Base-by-base conservation (phyloP, 1,140 invertebrate species). In the Pararge aegeria region DNA sequence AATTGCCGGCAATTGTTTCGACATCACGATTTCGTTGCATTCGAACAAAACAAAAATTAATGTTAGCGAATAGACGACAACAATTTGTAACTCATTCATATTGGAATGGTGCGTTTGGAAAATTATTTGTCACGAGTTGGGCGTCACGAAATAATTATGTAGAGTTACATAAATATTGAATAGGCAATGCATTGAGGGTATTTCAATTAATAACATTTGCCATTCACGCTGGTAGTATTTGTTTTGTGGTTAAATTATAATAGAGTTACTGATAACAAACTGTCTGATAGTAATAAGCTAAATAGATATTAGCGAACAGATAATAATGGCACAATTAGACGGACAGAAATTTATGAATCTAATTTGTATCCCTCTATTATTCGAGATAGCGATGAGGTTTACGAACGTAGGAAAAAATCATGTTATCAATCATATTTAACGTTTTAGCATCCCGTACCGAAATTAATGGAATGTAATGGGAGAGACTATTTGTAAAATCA, bases 61-160 rank as follows among this genome's bases (percentile, higher is more conserved):
- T 63, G 57, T 55, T 48, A 48, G 59, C 57, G 65, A 64, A 67
- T 65, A 71, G 59, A 70, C 56, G 65, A 55, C 59, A 59, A 68
- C 60, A 63, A 68, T 72, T 68, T 66, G 56, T 67, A 62, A 64
- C 51, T 61, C 51, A 66, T 64, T 69, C 55, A 65, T 66, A 67
- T 65, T 68, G 30, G 21, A 53, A 65, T 65, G 53, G 53, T 46
- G 48, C 61, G 58, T 68, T 62, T 65, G 50, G 59, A 67, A 70
- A 73, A 68, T 70, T 70, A 62, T 73, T 73, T 72, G 68, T 73
- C 64, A 64, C 52, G 50, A 65, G 49, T 60, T 16, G 50, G 53
- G 54, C 57, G 62, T 72, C 60, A 68, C 61, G 68, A 78, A 78
- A 73, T 76, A 76, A 76, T 73, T 73, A 67, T 70, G 62, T 70